phyloP scores from a whole-genome alignment of 2,888 invertebrate species.

The Abscondita cerata region DNA sequence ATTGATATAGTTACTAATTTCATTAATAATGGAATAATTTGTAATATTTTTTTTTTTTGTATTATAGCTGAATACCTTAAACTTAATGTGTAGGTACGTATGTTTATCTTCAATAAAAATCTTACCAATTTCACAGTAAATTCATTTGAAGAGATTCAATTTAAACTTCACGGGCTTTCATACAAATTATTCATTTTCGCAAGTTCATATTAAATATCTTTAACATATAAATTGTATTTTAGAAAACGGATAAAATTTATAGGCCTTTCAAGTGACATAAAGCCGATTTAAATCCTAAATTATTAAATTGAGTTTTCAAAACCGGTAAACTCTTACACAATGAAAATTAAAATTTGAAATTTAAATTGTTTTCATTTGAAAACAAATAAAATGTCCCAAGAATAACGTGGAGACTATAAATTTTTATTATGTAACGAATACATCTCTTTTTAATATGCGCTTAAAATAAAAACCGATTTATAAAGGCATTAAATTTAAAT shows the following conservation, averaged over 20 bases:
- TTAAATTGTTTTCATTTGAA: slow-evolving; percentile 8
- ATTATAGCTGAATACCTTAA: too few relatives aligned
- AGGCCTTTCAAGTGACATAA: slow-evolving; percentile 8
- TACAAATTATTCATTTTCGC: not conserved
- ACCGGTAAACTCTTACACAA: slow-evolving; percentile 9
- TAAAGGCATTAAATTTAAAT: slow-evolving; percentile 2
- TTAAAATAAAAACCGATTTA: slow-evolving; percentile 3
- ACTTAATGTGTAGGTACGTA: too few relatives aligned
- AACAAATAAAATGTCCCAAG: slow-evolving; percentile 9
- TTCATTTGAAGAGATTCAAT: too few relatives aligned
- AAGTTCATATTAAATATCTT: slow-evolving; percentile 4
- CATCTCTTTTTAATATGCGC: slow-evolving; percentile 7
- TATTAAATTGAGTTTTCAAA: slow-evolving; percentile 11
- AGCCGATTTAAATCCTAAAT: slow-evolving; percentile 12
- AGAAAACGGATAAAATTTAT: slow-evolving; percentile 7
- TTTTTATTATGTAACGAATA: slow-evolving; percentile 3
- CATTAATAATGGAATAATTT: too few relatives aligned
- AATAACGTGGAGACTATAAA: slow-evolving; percentile 4
- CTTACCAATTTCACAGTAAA: too few relatives aligned
- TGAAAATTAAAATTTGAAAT: slow-evolving; percentile 8
- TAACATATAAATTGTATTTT: slow-evolving; percentile 9
- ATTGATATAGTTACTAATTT: too few relatives aligned
- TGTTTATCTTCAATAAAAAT: too few relatives aligned
- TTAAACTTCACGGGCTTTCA: too few relatives aligned
- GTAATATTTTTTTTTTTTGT: too few relatives aligned